Evolutionary conservation across 53 echinoderm and acorn worm species (phyloP).

Genomic region (Temnopleurus reevesii): DNA sequence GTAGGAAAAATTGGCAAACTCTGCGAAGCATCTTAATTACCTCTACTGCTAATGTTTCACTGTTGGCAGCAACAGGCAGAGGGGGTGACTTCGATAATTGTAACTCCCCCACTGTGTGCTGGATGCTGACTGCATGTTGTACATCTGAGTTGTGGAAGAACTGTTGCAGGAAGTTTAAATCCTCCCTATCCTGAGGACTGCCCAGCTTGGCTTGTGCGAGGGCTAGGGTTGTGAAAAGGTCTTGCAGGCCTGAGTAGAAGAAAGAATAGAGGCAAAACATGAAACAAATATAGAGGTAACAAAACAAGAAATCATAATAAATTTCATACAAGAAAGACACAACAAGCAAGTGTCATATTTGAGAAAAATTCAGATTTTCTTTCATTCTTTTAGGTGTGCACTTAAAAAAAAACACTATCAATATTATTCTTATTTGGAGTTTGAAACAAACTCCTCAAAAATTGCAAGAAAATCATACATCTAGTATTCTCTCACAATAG

Average conservation of each 20-base stretch:
- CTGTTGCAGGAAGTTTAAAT: slow-evolving; percentile 75
- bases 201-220: slow-evolving; percentile 76
- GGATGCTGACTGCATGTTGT: slow-evolving; percentile 87
- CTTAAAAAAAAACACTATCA: too few relatives aligned
- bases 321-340: background rate
- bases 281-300: background rate
- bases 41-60: slow-evolving; percentile 77
- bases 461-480: too few relatives aligned
- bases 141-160: slow-evolving; percentile 88
- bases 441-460: too few relatives aligned
- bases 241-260: slow-evolving; percentile 15
- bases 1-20: too few relatives aligned
- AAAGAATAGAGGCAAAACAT: background rate
- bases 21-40: too few relatives aligned
- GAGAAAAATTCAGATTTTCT: too few relatives aligned
- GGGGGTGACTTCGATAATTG: slow-evolving; percentile 73
- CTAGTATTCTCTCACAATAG: too few relatives aligned
- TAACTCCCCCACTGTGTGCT: slow-evolving; percentile 82
- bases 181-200: slow-evolving; percentile 68
- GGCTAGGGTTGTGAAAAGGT: slow-evolving; percentile 59
- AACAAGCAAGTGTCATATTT: too few relatives aligned
- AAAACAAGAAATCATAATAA: too few relatives aligned
- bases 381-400: too few relatives aligned
- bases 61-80: slow-evolving; percentile 71
- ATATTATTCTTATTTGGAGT: too few relatives aligned